Evolutionary conservation across 2,888 invertebrate species (phyloP).

Genomic region (Argyresthia goedartella): DNA sequence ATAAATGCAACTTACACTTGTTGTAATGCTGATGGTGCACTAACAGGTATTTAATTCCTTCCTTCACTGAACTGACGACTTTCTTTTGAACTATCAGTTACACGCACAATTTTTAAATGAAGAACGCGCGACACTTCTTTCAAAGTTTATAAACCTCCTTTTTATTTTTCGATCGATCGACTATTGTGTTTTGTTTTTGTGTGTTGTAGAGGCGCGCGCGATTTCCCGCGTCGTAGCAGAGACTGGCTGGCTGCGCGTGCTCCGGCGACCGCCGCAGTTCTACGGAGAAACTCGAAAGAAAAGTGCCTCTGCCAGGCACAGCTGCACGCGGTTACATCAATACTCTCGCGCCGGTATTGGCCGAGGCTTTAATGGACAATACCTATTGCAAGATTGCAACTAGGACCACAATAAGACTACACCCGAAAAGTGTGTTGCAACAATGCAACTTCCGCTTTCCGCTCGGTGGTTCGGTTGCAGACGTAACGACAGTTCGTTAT

Average conservation of each 20-base stretch:
- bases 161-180: no score
- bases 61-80: conserved; percentile 34
- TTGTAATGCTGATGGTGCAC: conserved; percentile 25
- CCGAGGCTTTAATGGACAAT: not conserved
- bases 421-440: conserved; percentile 5
- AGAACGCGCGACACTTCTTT: no score
- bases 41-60: conserved; percentile 15
- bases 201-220: conserved; percentile 30
- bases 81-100: conserved; percentile 20
- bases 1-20: conserved; percentile 52
- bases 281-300: conserved; percentile 59
- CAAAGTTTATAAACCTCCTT: no score
- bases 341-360: conserved; percentile 20
- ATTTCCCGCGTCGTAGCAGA: conserved; percentile 29
- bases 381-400: not conserved
- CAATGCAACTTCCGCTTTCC: conserved; percentile 32
- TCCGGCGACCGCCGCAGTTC: conserved; percentile 11
- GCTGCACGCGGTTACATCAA: conserved; percentile 58
- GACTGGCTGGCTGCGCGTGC: conserved; percentile 32
- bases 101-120: no score
- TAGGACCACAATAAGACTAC: conserved; percentile 1
- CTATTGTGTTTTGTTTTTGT: no score
- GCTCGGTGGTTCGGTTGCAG: conserved; percentile 12
- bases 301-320: conserved; percentile 43
- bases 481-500: not conserved